Evolutionary conservation across 2,797 vertebrate species (phyloP).

Genomic region (Schizothorax lantsangensis): DNA sequence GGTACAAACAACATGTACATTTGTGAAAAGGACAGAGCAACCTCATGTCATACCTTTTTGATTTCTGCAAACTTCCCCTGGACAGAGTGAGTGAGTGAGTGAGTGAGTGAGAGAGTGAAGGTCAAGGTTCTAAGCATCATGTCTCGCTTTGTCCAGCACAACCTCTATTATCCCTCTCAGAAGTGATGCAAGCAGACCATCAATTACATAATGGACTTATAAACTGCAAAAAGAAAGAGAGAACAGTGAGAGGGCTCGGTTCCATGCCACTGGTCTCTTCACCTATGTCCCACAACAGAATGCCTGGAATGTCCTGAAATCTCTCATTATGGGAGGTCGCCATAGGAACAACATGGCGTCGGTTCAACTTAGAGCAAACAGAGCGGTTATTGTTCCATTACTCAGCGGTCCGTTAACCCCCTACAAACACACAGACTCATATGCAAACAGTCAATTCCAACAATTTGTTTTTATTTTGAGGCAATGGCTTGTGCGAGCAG

Average conservation of each 20-base stretch:
- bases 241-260: constrained; percentile 35
- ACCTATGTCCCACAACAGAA: constrained; percentile 62
- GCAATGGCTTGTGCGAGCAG: constrained; percentile 48
- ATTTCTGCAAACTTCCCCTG: background rate
- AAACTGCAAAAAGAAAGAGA: constrained; percentile 28
- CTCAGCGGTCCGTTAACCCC: constrained; percentile 63
- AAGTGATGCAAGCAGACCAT: constrained; percentile 41
- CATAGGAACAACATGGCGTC: constrained; percentile 63
- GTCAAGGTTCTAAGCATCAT: background rate
- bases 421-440: constrained; percentile 51
- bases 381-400: constrained; percentile 72
- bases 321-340: constrained; percentile 66
- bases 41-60: background rate
- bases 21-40: background rate
- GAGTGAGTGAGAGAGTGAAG: background rate
- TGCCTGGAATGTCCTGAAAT: constrained; percentile 71
- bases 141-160: constrained; percentile 1
- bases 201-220: constrained; percentile 62
- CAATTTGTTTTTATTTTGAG: constrained; percentile 65
- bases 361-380: constrained; percentile 66
- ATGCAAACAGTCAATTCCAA: constrained; percentile 61
- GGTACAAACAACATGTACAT: background rate
- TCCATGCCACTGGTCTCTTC: constrained; percentile 45
- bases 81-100: constrained; percentile 17
- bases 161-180: constrained; percentile 17